Conservation (phyloP, 2,797 vertebrate species). For the Apodemus agrarius region DNA sequence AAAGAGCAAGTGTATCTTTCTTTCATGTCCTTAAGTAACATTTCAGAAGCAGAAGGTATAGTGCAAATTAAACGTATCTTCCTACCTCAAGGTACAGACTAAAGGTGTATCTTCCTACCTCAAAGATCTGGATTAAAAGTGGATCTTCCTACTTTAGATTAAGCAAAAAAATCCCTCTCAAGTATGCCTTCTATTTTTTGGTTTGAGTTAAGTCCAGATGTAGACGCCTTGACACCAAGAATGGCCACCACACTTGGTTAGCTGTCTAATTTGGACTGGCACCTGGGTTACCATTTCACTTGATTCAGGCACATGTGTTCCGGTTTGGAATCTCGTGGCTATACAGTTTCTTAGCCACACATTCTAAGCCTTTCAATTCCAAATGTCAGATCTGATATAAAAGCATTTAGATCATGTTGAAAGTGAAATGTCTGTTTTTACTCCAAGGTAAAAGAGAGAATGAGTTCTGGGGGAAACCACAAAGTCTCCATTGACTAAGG, state of each 20-base stretch:
- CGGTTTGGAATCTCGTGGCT: not conserved
- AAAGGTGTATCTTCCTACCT: not conserved
- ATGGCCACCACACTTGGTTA: not conserved
- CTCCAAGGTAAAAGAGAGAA: not conserved
- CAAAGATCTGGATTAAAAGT: not conserved
- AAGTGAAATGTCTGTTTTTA: not conserved
- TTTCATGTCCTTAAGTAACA: not conserved
- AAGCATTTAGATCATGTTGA: not conserved
- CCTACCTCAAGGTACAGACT: not conserved
- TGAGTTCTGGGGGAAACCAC: not conserved
- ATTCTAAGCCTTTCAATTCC: not conserved
- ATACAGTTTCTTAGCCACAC: not conserved
- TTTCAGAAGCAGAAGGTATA: not conserved
- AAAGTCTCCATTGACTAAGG: not conserved
- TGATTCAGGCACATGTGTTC: not conserved
- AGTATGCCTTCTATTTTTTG: not conserved
- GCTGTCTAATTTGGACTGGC: not conserved
- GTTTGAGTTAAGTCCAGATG: not conserved
- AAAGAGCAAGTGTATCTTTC: not conserved
- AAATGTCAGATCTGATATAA: slow-evolving; percentile 10
- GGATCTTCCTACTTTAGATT: not conserved
- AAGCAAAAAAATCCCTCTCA: not conserved
- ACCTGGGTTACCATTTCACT: not conserved
- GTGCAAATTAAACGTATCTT: not conserved
- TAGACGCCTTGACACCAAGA: not conserved